Evolutionary conservation across 2,888 invertebrate species (phyloP).

Genomic region (Emmelina monodactyla): DNA sequence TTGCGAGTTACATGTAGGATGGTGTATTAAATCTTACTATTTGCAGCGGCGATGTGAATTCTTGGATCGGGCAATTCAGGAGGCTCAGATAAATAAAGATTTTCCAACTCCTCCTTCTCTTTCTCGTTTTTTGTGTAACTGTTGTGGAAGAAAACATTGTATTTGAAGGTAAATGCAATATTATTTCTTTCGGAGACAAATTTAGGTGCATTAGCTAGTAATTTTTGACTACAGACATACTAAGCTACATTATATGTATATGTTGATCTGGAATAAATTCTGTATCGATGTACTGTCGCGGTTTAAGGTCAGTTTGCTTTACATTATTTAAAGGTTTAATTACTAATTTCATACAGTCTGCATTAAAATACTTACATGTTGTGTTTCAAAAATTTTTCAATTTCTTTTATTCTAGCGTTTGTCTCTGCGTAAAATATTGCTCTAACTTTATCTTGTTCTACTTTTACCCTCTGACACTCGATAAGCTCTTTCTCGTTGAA

Average conservation of each 20-base stretch:
- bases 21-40: too few species aligned
- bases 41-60: too few species aligned
- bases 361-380: constrained; percentile 50
- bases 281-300: too few species aligned
- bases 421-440: constrained; percentile 46
- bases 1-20: background rate
- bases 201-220: too few species aligned
- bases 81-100: constrained; percentile 42
- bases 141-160: constrained; percentile 7
- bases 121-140: constrained; percentile 48
- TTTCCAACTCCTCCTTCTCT: constrained; percentile 47
- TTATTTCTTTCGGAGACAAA: background rate
- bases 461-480: constrained; percentile 36
- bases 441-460: constrained; percentile 47
- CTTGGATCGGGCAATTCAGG: constrained; percentile 46
- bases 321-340: too few species aligned
- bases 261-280: too few species aligned
- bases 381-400: constrained; percentile 45
- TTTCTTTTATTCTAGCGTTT: constrained; percentile 33
- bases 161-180: background rate
- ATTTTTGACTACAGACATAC: too few species aligned
- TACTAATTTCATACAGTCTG: too few species aligned
- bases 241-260: too few species aligned
- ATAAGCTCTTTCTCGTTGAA: constrained; percentile 52
- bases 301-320: too few species aligned